Evolutionary conservation across 2,888 invertebrate genomes (phyloP).

Genomic region (Apamea anceps): DNA sequence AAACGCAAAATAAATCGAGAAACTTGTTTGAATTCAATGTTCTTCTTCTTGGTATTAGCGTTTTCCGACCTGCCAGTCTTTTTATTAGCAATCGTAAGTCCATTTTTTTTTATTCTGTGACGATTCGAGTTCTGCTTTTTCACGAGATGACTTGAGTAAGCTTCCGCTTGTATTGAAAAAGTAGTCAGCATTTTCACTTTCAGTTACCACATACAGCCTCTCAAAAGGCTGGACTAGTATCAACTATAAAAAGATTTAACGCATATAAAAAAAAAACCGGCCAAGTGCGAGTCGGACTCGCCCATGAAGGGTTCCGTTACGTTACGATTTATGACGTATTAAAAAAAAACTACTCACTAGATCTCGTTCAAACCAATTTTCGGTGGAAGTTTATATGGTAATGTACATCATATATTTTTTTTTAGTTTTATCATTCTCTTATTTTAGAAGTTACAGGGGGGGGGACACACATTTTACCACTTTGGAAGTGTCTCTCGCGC

Average conservation of each 20-base stretch:
- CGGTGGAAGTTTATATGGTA: too few species aligned
- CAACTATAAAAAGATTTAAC: not conserved
- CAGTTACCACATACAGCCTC: not conserved
- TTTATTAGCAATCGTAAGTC: constrained; percentile 25
- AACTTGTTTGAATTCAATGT: constrained; percentile 36
- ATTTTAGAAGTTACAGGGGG: too few species aligned
- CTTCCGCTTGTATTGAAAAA: not conserved
- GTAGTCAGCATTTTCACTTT: not conserved
- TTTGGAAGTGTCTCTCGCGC: too few species aligned
- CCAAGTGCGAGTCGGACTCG: too few species aligned
- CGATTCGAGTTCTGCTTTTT: not conserved
- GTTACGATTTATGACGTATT: too few species aligned
- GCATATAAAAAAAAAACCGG: too few species aligned
- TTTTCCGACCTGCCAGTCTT: constrained; percentile 10
- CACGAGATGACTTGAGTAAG: not conserved
- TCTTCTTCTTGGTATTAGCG: constrained; percentile 12
- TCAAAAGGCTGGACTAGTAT: not conserved
- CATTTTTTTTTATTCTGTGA: not conserved
- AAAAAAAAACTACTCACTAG: too few species aligned
- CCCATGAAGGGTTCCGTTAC: too few species aligned
- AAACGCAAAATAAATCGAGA: constrained; percentile 30
- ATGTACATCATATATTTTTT: too few species aligned
- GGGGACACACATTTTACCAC: too few species aligned
- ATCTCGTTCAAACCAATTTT: too few species aligned
- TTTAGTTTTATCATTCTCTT: too few species aligned